Conservation (phyloP, 64 coral and sea anemone genomes). For the Pachyseris speciosa region DNA sequence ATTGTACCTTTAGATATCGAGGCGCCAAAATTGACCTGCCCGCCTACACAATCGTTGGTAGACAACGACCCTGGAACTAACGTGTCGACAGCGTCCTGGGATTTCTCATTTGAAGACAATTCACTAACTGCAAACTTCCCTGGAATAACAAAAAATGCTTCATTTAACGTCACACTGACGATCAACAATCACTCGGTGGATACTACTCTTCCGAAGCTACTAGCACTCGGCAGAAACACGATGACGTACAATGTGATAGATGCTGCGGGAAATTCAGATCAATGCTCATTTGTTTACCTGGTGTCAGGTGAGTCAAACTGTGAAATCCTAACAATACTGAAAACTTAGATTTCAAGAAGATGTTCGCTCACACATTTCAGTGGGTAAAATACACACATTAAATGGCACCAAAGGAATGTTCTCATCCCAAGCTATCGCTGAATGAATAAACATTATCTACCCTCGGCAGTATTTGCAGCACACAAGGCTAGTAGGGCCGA, state of each 20-base stretch:
- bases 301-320: conserved; percentile 38
- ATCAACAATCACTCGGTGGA: background rate
- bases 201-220: conserved; percentile 10
- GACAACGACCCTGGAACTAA: conserved; percentile 45
- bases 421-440: too few species aligned
- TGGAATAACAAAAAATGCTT: conserved; percentile 20
- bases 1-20: conserved; percentile 25
- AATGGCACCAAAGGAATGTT: too few species aligned
- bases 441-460: too few species aligned
- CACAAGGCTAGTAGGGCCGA: too few species aligned
- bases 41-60: background rate
- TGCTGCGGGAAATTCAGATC: background rate
- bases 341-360: too few species aligned
- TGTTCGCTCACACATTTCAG: too few species aligned
- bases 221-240: background rate
- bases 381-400: too few species aligned
- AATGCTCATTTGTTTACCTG: background rate
- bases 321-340: background rate
- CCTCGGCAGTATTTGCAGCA: too few species aligned
- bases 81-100: conserved; percentile 8
- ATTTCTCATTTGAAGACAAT: conserved; percentile 33
- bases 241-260: conserved; percentile 49
- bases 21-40: conserved; percentile 8
- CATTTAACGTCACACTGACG: conserved; percentile 16
- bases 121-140: conserved; percentile 27